A percentile compares a stretch with the other conserved stretches of the same genome.
Conservation (phyloP, 2,797 vertebrate genomes). For the Brachyalestes nurse region DNA sequence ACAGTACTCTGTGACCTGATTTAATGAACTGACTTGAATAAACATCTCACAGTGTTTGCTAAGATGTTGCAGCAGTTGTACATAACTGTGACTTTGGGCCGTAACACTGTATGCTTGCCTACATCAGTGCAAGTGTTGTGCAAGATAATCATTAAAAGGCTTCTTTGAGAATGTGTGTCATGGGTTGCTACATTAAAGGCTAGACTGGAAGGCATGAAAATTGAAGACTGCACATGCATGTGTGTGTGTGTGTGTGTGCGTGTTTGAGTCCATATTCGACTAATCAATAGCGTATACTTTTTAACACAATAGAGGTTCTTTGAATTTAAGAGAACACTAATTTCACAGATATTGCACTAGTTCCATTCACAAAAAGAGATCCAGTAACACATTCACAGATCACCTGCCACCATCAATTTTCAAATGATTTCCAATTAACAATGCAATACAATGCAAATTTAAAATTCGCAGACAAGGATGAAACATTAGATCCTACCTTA, state of each 20-base stretch:
- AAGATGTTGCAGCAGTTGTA: slow-evolving; percentile 33
- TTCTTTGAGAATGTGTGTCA: slow-evolving; percentile 65
- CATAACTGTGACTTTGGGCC: background rate
- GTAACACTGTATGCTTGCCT: slow-evolving; percentile 48
- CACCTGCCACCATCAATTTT: background rate
- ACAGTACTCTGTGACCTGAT: slow-evolving; percentile 47
- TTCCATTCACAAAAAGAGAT: background rate
- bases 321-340: background rate
- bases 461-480: background rate
- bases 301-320: slow-evolving; percentile 28
- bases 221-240: slow-evolving; percentile 57
- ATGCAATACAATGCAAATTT: background rate
- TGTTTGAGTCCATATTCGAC: background rate
- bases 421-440: background rate
- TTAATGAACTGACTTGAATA: slow-evolving; percentile 44
- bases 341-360: slow-evolving; percentile 11
- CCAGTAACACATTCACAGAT: background rate
- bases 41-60: slow-evolving; percentile 48
- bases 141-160: slow-evolving; percentile 78
- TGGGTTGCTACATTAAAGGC: slow-evolving; percentile 62
- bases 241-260: slow-evolving; percentile 52
- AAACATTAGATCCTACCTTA: slow-evolving; percentile 78
- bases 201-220: slow-evolving; percentile 50
- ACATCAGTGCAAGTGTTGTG: slow-evolving; percentile 66
- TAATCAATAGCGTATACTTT: background rate